A percentile compares a stretch with the other conserved stretches of the same genome.
Conservation (phyloP, 2,888 invertebrate genomes). For the Calameuta filiformis region DNA sequence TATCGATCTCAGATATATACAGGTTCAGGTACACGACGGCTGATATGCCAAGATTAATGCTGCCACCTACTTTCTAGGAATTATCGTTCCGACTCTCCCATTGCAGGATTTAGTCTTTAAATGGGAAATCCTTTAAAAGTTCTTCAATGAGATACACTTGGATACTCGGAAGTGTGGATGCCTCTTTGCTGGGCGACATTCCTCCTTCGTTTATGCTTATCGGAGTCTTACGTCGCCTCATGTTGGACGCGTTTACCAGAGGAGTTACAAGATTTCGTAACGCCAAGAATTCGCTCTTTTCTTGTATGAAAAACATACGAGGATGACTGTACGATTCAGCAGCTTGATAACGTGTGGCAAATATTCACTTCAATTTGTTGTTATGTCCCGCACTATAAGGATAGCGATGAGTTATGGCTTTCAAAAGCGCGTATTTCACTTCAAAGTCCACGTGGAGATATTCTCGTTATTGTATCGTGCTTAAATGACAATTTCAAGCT, state of each 20-base stretch:
- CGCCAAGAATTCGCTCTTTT: neutral
- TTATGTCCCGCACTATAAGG: neutral
- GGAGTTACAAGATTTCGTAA: neutral
- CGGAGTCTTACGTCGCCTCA: neutral
- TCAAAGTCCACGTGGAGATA: neutral
- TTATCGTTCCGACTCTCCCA: neutral
- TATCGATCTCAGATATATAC: neutral
- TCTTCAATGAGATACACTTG: neutral
- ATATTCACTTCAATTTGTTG: neutral
- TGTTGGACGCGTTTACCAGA: neutral
- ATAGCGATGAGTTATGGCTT: neutral
- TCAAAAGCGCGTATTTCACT: neutral
- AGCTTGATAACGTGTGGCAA: neutral
- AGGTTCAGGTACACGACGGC: neutral
- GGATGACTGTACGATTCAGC: neutral
- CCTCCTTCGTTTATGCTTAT: neutral
- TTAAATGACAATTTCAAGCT: neutral
- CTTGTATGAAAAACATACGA: neutral
- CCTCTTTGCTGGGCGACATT: neutral
- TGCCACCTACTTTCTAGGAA: neutral
- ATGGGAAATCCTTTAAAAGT: neutral
- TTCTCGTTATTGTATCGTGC: neutral
- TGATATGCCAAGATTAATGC: neutral
- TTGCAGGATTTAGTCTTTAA: neutral
- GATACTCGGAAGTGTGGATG: neutral